These are phyloP conservation scores for Lepidochrysops patricia DNA, from an alignment of 2,888 invertebrate species.

Conservation along the genomic window DNA sequence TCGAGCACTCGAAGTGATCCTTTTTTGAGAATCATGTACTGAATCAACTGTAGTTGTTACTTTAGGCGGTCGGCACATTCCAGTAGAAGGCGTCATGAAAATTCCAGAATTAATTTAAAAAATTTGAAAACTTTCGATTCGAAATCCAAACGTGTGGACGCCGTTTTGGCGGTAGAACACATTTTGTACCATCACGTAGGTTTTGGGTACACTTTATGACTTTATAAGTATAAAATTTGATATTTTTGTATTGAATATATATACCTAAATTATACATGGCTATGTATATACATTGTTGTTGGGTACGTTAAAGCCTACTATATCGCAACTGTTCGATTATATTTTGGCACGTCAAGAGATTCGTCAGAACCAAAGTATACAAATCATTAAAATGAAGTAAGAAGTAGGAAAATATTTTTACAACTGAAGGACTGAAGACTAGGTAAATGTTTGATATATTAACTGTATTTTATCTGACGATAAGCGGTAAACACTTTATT, in stretches of 20 bases:
- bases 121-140: conserved; percentile 65
- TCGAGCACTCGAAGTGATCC: conserved; percentile 66
- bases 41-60: conserved; percentile 67
- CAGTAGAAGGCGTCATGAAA: conserved; percentile 66
- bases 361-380: conserved; percentile 75
- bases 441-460: conserved; percentile 74
- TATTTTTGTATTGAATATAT: conserved; percentile 75
- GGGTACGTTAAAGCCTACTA: conserved; percentile 71
- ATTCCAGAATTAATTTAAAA: conserved; percentile 71
- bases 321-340: conserved; percentile 74
- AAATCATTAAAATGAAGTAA: conserved; percentile 73
- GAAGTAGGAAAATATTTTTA: conserved; percentile 74
- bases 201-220: conserved; percentile 76
- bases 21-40: conserved; percentile 74
- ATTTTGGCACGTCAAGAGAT: conserved; percentile 73
- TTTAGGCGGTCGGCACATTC: conserved; percentile 74
- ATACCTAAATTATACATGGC: conserved; percentile 69
- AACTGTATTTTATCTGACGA: conserved; percentile 70
- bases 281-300: conserved; percentile 75
- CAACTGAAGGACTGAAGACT: conserved; percentile 73
- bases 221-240: conserved; percentile 70
- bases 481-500: conserved; percentile 65
- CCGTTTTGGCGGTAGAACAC: conserved; percentile 65
- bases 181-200: conserved; percentile 74
- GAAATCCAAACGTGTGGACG: conserved; percentile 59